A percentile compares a stretch with the other conserved stretches of the same genome.
These are phyloP conservation scores for Tangara arthus DNA, from an alignment of 2,797 vertebrate species.

Conservation along the genomic window DNA sequence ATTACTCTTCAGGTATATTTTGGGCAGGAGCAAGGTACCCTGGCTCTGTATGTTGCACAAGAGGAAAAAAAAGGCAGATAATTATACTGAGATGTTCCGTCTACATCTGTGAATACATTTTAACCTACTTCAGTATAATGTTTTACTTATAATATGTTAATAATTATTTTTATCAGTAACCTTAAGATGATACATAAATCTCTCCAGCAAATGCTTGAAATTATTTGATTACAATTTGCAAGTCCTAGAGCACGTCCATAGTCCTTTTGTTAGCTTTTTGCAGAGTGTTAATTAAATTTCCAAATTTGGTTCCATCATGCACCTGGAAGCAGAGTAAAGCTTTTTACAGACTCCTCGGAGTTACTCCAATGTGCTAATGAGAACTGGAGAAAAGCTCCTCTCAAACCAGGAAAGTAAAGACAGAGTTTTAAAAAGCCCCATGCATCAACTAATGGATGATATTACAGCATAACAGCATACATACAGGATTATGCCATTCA, in stretches of 20 bases:
- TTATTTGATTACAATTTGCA: neutral
- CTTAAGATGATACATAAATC: neutral
- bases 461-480: neutral
- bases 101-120: neutral
- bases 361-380: neutral
- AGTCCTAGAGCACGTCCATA: neutral
- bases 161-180: constrained; percentile 5
- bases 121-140: neutral
- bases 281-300: constrained; percentile 16
- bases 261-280: constrained; percentile 17
- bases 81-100: neutral
- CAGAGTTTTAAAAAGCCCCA: neutral
- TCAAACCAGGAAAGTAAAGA: neutral
- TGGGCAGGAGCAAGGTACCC: neutral
- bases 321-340: neutral
- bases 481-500: neutral
- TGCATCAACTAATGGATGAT: neutral
- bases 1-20: neutral
- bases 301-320: neutral
- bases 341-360: neutral
- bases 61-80: neutral
- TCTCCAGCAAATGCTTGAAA: neutral
- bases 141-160: neutral
- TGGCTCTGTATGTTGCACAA: neutral
- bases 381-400: neutral